Evolutionary conservation across 2,113 vertebrate species (phyloP).

Genomic region (Hypanus sabinus): DNA sequence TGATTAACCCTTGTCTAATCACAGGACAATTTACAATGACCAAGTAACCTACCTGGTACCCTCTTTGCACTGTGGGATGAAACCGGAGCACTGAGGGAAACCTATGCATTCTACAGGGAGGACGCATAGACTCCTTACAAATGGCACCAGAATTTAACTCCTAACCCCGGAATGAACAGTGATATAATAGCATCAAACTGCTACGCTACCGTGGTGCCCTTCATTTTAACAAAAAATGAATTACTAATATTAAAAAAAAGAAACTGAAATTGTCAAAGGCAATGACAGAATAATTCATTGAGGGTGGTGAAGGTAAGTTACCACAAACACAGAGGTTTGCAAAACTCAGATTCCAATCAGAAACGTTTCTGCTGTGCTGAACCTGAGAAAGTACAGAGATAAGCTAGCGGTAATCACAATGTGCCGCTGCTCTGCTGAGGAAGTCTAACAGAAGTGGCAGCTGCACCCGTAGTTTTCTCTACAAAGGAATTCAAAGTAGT

Average conservation of each 20-base stretch:
- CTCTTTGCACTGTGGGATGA: too few relatives aligned
- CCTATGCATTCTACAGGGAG: too few relatives aligned
- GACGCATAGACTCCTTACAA: too few relatives aligned
- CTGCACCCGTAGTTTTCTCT: slow-evolving; percentile 19
- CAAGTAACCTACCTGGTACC: too few relatives aligned
- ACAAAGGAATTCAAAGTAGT: slow-evolving; percentile 28
- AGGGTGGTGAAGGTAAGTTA: not conserved
- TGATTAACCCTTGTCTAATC: too few relatives aligned
- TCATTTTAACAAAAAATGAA: not conserved
- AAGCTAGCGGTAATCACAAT: slow-evolving; percentile 7
- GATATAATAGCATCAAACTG: too few relatives aligned
- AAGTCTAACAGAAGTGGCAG: slow-evolving; percentile 28
- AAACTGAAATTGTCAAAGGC: not conserved
- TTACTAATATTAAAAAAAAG: not conserved
- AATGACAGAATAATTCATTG: not conserved
- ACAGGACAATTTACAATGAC: too few relatives aligned
- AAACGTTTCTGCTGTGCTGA: not conserved
- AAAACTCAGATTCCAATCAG: not conserved
- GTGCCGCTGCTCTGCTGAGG: slow-evolving; percentile 16
- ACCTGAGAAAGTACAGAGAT: slow-evolving; percentile 31
- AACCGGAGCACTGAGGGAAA: too few relatives aligned
- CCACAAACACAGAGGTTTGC: slow-evolving; percentile 10
- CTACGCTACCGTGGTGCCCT: too few relatives aligned
- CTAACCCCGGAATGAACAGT: too few relatives aligned
- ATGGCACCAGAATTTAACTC: too few relatives aligned